phyloP scores from a whole-genome alignment of 2,113 vertebrate species.

The Esox niger region DNA sequence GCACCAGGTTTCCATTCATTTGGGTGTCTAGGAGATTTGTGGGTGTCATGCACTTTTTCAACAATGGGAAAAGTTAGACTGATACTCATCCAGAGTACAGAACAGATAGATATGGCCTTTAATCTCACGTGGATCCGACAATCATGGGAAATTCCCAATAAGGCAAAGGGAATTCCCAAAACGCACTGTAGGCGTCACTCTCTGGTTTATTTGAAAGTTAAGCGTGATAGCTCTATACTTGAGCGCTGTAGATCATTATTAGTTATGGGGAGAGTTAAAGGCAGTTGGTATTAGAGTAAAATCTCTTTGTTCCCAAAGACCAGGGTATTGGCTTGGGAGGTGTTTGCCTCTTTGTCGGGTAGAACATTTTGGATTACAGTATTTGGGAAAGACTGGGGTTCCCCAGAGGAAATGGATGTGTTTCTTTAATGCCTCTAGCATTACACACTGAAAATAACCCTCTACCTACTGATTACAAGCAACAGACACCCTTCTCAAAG shows the following conservation, averaged over 20 bases:
- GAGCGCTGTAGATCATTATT: conserved; percentile 32
- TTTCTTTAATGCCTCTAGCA: conserved; percentile 49
- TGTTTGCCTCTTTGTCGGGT: conserved; percentile 24
- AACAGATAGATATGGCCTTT: conserved; percentile 61
- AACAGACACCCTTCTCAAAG: conserved; percentile 18
- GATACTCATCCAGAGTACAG: conserved; percentile 51
- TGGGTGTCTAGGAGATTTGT: conserved; percentile 18
- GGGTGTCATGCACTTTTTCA: conserved; percentile 12
- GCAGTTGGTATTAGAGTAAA: conserved; percentile 7
- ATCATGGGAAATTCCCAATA: conserved; percentile 74
- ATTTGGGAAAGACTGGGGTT: conserved; percentile 30
- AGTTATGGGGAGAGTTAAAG: conserved; percentile 13
- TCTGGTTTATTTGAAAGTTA: conserved; percentile 42
- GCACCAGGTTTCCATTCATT: conserved; percentile 38
- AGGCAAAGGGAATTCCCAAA: conserved; percentile 69
- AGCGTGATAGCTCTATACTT: conserved; percentile 27
- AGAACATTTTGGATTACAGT: conserved; percentile 16
- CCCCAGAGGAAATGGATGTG: conserved; percentile 37
- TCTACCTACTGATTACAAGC: conserved; percentile 54
- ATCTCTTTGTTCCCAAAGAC: not conserved
- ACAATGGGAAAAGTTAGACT: conserved; percentile 31
- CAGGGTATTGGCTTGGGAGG: not conserved
- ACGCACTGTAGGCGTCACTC: conserved; percentile 15
- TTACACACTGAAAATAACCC: conserved; percentile 50
- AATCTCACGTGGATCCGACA: conserved; percentile 68